A percentile compares a stretch with the other conserved stretches of the same genome.
These are phyloP conservation scores for Gnatocerus cornutus DNA, from an alignment of 2,888 invertebrate genomes.

Conservation along the genomic window DNA sequence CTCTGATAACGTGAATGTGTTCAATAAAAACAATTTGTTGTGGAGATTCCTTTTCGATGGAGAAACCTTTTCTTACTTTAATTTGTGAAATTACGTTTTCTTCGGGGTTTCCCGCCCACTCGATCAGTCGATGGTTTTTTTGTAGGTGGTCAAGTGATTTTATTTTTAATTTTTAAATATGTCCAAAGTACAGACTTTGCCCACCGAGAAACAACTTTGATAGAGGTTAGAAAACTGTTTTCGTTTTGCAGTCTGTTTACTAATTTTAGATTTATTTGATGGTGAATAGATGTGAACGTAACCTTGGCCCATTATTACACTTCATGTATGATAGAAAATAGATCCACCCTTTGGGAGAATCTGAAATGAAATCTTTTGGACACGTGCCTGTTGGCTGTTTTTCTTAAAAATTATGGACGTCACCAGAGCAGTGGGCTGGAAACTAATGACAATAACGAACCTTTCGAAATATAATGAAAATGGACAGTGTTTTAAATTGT, in stretches of 20 bases:
- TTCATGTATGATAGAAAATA: not conserved
- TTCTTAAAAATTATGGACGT: slow-evolving; percentile 19
- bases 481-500: not conserved
- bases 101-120: not conserved
- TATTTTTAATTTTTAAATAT: too few relatives aligned
- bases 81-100: not conserved
- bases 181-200: too few relatives aligned
- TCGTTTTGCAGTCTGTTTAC: not conserved
- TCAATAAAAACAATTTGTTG: too few relatives aligned
- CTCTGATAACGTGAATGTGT: not conserved
- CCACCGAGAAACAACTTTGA: too few relatives aligned
- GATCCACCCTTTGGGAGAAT: slow-evolving; percentile 4
- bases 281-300: slow-evolving; percentile 6
- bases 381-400: slow-evolving; percentile 28
- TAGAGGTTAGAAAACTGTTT: not conserved
- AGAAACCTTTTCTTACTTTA: not conserved
- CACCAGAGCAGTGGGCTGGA: slow-evolving; percentile 1
- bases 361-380: slow-evolving; percentile 24
- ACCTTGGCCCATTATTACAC: slow-evolving; percentile 6
- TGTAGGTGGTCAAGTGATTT: not conserved
- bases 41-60: not conserved
- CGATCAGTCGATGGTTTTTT: not conserved
- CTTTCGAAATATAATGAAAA: not conserved
- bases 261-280: slow-evolving; percentile 6
- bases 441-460: not conserved